Percentiles rank a stretch among this genome's conserved stretches.
phyloP scores from a whole-genome alignment of 2,888 invertebrate genomes.

The Boloria euphrosyne region DNA sequence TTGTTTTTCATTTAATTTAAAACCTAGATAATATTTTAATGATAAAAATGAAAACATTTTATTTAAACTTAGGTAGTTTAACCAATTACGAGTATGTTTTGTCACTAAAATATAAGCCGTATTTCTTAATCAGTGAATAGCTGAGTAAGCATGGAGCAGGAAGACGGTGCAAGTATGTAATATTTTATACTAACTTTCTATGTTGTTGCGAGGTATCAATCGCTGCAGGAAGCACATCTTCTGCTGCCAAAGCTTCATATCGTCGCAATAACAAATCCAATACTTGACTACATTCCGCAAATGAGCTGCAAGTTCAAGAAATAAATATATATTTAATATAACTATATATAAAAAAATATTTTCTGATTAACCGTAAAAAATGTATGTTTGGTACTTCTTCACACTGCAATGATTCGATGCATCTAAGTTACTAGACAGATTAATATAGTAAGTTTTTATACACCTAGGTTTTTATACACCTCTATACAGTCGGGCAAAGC shows the following conservation, averaged over 20 bases:
- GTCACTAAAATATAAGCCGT: background rate
- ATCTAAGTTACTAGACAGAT: no score
- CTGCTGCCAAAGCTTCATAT: constrained; percentile 86
- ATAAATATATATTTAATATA: background rate
- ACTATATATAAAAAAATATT: background rate
- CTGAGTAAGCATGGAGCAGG: constrained; percentile 19
- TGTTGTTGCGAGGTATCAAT: constrained; percentile 85
- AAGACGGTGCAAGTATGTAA: constrained; percentile 9
- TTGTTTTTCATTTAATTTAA: no score
- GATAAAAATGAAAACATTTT: no score
- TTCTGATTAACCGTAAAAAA: no score
- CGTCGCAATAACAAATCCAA: constrained; percentile 90
- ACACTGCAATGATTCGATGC: no score
- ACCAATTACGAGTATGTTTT: no score
- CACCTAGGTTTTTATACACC: no score
- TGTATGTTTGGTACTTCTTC: no score
- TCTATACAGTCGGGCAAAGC: no score
- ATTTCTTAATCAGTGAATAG: constrained; percentile 5
- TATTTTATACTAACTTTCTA: constrained; percentile 81
- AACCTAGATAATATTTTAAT: no score
- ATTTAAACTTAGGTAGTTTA: no score
- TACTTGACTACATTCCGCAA: constrained; percentile 93
- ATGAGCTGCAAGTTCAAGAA: constrained; percentile 70
- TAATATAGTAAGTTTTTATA: no score
- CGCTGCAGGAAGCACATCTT: constrained; percentile 76